Conservation (phyloP, 2,797 vertebrate genomes). For the Oceanodroma leucorhoa region DNA sequence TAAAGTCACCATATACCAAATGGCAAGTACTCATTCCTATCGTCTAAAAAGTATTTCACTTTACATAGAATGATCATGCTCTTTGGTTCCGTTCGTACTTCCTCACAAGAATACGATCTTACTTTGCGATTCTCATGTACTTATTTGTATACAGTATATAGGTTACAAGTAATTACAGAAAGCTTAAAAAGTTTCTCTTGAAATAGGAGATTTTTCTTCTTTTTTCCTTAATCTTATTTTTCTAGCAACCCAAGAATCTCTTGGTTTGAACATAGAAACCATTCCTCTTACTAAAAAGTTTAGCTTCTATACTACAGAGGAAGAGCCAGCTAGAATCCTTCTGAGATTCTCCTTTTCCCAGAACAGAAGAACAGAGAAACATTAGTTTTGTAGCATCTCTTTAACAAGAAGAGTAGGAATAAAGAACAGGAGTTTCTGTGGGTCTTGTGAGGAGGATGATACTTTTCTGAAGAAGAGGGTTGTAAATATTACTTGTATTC, state of each 20-base stretch:
- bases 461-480: background rate
- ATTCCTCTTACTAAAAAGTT: background rate
- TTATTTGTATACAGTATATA: background rate
- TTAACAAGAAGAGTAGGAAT: background rate
- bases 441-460: background rate
- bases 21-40: background rate
- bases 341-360: background rate
- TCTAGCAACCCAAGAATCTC: background rate
- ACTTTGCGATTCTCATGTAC: background rate
- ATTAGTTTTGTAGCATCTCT: background rate
- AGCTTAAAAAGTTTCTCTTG: background rate
- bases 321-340: background rate
- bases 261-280: background rate
- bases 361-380: background rate
- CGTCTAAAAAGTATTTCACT: background rate
- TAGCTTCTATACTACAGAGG: background rate
- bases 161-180: background rate
- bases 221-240: background rate
- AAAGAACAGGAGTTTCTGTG: background rate
- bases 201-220: background rate
- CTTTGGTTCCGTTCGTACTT: background rate
- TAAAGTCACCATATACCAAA: background rate
- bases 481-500: background rate
- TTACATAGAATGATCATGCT: background rate
- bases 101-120: background rate